Evolutionary conservation across 2,113 vertebrate genomes (phyloP).

Genomic region (Diadophis punctatus): DNA sequence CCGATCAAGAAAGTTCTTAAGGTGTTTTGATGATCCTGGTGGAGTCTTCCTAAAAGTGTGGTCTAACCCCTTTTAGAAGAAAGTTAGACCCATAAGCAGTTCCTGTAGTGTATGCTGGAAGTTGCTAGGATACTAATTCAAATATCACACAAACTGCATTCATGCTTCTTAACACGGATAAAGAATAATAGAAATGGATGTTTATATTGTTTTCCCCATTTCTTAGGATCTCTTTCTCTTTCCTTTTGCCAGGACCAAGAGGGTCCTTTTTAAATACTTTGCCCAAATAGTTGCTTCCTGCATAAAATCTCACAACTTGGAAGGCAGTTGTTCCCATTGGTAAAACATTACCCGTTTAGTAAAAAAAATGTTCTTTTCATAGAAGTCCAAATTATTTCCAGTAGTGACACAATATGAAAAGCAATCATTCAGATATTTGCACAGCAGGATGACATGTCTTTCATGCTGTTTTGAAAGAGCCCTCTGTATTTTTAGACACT

Average conservation of each 20-base stretch:
- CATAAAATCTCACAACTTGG: conserved; percentile 23
- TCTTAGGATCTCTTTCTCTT: background rate
- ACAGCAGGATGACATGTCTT: conserved; percentile 5
- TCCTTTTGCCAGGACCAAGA: background rate
- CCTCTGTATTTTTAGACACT: conserved; percentile 47
- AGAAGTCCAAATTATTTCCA: conserved; percentile 54
- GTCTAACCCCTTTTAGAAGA: background rate
- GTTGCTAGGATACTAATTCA: background rate
- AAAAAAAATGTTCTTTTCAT: conserved; percentile 50
- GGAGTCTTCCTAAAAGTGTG: conserved; percentile 12
- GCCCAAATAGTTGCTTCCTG: conserved; percentile 27
- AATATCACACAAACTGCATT: background rate
- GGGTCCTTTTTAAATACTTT: conserved; percentile 24
- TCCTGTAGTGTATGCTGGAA: background rate
- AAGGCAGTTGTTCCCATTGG: background rate
- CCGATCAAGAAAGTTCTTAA: background rate
- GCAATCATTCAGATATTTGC: conserved; percentile 46
- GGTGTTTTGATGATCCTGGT: background rate
- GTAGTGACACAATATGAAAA: conserved; percentile 54
- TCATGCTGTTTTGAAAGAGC: background rate
- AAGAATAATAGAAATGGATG: background rate
- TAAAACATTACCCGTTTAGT: conserved; percentile 56
- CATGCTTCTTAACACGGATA: background rate
- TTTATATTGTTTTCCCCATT: background rate
- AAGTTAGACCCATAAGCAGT: background rate